These are phyloP conservation scores for Hesperia comma DNA, from an alignment of 2,888 invertebrate species.

Conservation along the genomic window DNA sequence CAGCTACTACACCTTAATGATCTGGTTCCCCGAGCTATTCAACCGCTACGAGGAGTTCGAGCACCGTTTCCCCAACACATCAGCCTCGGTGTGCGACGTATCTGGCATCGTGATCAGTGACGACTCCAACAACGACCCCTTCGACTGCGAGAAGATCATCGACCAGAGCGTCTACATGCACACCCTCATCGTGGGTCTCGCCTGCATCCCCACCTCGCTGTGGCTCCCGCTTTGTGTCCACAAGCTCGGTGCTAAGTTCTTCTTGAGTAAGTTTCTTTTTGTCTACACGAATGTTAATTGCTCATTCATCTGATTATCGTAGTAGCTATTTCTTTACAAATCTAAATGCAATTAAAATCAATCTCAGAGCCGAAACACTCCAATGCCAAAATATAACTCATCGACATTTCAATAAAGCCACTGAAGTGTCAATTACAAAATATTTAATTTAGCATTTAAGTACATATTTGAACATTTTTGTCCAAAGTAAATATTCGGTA, in stretches of 20 bases:
- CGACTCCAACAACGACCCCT: constrained; percentile 71
- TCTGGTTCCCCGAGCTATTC: constrained; percentile 96
- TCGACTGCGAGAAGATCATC: constrained; percentile 86
- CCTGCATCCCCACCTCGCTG: constrained; percentile 91
- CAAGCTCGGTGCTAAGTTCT: constrained; percentile 91
- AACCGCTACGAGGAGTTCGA: constrained; percentile 92
- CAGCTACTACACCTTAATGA: constrained; percentile 95
- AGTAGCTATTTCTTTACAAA: too few species aligned
- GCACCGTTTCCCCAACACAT: constrained; percentile 85
- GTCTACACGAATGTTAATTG: too few species aligned
- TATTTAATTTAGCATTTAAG: too few species aligned
- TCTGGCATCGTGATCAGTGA: constrained; percentile 85
- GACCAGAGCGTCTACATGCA: constrained; percentile 88
- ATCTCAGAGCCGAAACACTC: too few species aligned
- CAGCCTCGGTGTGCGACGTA: constrained; percentile 91
- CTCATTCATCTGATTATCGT: too few species aligned
- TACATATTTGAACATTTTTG: too few species aligned
- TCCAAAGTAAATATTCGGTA: too few species aligned
- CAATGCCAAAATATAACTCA: too few species aligned
- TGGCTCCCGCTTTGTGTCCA: constrained; percentile 92
- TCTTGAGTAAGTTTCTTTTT: constrained; percentile 86
- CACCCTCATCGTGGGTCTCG: constrained; percentile 90
- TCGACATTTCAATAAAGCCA: too few species aligned
- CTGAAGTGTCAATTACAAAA: too few species aligned
- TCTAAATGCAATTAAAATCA: too few species aligned